A percentile compares a stretch with the other conserved stretches of the same genome.
phyloP scores from a whole-genome alignment of 2,113 vertebrate species.

The Maccullochella peelii region DNA sequence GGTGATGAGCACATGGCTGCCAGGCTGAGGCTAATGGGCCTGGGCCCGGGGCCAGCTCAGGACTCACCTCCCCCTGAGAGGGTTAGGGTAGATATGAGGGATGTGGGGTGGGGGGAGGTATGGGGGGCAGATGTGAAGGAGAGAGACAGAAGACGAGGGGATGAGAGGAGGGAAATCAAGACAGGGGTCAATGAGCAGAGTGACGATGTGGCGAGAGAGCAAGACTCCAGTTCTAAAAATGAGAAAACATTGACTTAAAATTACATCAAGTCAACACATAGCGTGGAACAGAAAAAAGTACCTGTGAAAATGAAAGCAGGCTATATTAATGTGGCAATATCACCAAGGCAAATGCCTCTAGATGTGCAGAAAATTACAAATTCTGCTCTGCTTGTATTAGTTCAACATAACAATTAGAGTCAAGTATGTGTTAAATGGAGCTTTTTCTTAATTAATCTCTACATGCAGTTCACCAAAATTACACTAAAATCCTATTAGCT shows the following conservation, averaged over 20 bases:
- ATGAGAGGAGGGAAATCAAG: constrained; percentile 29
- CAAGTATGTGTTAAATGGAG: constrained; percentile 30
- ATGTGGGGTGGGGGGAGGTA: constrained; percentile 37
- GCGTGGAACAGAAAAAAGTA: constrained; percentile 10
- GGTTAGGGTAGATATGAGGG: constrained; percentile 53
- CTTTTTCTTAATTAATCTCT: constrained; percentile 52
- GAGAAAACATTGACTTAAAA: constrained; percentile 11
- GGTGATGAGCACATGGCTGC: constrained; percentile 82
- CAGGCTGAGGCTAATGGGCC: constrained; percentile 80
- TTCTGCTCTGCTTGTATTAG: background rate
- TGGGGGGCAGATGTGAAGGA: constrained; percentile 64
- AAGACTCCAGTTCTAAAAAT: background rate
- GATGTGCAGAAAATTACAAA: constrained; percentile 26
- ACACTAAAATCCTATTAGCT: constrained; percentile 42
- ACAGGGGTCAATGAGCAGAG: constrained; percentile 50
- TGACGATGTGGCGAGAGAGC: constrained; percentile 10
- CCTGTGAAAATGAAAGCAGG: constrained; percentile 15
- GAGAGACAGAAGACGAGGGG: constrained; percentile 34
- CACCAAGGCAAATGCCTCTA: constrained; percentile 12
- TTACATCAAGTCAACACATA: background rate
- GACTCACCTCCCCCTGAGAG: constrained; percentile 64
- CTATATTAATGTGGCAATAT: constrained; percentile 15
- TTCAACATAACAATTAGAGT: constrained; percentile 51
- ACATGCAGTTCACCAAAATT: constrained; percentile 29
- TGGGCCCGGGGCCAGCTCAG: constrained; percentile 73